Conservation (phyloP, 2,888 invertebrate species). For the Acleris cristana region DNA sequence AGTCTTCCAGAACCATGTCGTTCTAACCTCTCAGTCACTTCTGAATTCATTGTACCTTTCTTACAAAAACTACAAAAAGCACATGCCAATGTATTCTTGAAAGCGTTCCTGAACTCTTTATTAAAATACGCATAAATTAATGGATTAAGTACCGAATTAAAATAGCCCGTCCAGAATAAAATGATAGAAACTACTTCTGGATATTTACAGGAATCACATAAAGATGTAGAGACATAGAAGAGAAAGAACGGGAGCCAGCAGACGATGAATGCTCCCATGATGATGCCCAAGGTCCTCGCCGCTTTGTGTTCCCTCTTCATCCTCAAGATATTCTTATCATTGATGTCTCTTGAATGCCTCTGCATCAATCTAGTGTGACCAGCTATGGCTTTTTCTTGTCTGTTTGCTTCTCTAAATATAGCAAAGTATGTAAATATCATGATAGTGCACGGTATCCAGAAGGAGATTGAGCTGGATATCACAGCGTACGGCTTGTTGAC, state of each 20-base stretch:
- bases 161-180: slow-evolving; percentile 99
- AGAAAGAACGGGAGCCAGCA: slow-evolving; percentile 99
- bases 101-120: slow-evolving; percentile 98
- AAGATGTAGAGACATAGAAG: slow-evolving; percentile 95
- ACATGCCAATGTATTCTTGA: slow-evolving; percentile 95
- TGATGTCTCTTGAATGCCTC: slow-evolving; percentile 88
- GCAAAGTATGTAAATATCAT: slow-evolving; percentile 96
- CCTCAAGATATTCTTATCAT: slow-evolving; percentile 94
- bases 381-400: slow-evolving; percentile 93
- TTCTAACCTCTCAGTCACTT: slow-evolving; percentile 88
- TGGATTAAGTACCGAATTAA: slow-evolving; percentile 98
- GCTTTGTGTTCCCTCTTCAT: slow-evolving; percentile 98
- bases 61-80: slow-evolving; percentile 93
- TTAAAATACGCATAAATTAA: slow-evolving; percentile 99
- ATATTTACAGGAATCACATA: slow-evolving; percentile 90
- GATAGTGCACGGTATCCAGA: slow-evolving; percentile 97
- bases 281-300: slow-evolving; percentile 97
- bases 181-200: slow-evolving; percentile 94
- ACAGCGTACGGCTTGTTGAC: slow-evolving; percentile 95
- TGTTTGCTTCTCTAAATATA: slow-evolving; percentile 94
- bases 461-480: slow-evolving; percentile 95
- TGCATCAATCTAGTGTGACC: slow-evolving; percentile 93
- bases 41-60: slow-evolving; percentile 47
- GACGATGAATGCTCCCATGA: slow-evolving; percentile 98
- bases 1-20: slow-evolving; percentile 91